Evolutionary conservation across 2,797 vertebrate species (phyloP), one percentile per base, ranked within the genome.

Genomic region (Lacerta bilineata): DNA sequence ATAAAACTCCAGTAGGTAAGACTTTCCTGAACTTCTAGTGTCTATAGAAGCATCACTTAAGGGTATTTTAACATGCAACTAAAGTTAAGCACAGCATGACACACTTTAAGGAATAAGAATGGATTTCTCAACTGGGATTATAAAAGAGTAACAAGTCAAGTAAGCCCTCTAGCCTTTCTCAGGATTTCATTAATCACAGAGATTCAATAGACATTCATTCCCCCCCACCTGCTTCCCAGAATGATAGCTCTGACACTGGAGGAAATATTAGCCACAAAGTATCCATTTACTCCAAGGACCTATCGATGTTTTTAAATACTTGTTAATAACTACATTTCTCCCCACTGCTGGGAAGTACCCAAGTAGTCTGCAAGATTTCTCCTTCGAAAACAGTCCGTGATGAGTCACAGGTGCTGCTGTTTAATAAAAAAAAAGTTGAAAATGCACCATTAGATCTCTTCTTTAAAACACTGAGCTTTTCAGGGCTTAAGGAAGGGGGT

Each of bases 241-340:
- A 39, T 3, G 11, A 81, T 68, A 76, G 59, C 46, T 69, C 69
- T 76, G 61, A 76, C 68, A 20, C 69, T 41, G 68, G 50, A 83
- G 69, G 75, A 90, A 84, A 76, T 75, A 79, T 80, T 74, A 68
- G 36, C 86, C 39, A 33, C 76, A 75, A 84, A 69, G 69, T 87
- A 80, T 87, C 82, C 82, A 81, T 87, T 85, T 87, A 76, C 71
- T 81, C 43, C 71, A 90, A 79, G 78, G 77, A 85, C 46, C 83
- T 90, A 81, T 81, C 87, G 41, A 80, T 89, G 78, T 29, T 88
- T 84, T 61, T 59, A 85, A 85, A 90, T 61, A 68, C 80, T 84
- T 69, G 59, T 83, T 83, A 88, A 85, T 85, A 85, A 88, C 74
- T 83, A 50, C 6, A 41, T 78, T 78, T 72, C 5, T 55, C 64